Conservation (phyloP, 2,888 invertebrate species). For the Cotesia congregata region DNA sequence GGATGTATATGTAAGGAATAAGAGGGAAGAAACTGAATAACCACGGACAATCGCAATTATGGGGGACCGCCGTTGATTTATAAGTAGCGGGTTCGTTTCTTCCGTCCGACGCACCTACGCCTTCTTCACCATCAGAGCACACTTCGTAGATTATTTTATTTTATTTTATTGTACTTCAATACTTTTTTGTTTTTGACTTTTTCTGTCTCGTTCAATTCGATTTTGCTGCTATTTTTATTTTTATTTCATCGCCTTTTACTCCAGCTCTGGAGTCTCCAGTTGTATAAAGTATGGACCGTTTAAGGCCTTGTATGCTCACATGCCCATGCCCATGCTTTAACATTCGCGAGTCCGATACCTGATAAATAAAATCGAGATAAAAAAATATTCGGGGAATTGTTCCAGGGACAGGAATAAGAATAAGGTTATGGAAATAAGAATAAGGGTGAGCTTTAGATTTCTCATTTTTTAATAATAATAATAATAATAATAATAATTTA, state of each 20-base stretch:
- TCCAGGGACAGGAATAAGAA: slow-evolving; percentile 45
- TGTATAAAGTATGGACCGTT: slow-evolving; percentile 30
- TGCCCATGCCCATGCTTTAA: neutral
- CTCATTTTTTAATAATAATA: too few species aligned
- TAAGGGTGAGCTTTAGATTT: slow-evolving; percentile 47
- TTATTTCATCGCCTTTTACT: slow-evolving; percentile 19
- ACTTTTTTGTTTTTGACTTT: slow-evolving; percentile 25
- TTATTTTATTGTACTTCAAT: slow-evolving; percentile 20
- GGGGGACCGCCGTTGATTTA: slow-evolving; percentile 60
- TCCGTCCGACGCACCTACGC: slow-evolving; percentile 53
- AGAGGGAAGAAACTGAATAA: slow-evolving; percentile 26
- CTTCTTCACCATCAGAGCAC: slow-evolving; percentile 34
- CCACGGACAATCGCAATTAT: slow-evolving; percentile 60
- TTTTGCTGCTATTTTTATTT: slow-evolving; percentile 32
- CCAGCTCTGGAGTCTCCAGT: slow-evolving; percentile 23
- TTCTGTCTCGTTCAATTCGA: slow-evolving; percentile 37
- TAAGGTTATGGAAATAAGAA: slow-evolving; percentile 57
- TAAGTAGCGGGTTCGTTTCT: slow-evolving; percentile 54
- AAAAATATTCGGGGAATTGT: slow-evolving; percentile 50
- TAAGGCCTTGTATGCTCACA: slow-evolving; percentile 28
- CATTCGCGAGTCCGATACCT: neutral
- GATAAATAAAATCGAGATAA: neutral
- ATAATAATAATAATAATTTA: too few species aligned
- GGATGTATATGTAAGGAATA: slow-evolving; percentile 7
- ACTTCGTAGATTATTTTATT: slow-evolving; percentile 24